These are phyloP conservation scores for Ferdinandea cuprea DNA, from an alignment of 2,888 invertebrate species.

Conservation along the genomic window DNA sequence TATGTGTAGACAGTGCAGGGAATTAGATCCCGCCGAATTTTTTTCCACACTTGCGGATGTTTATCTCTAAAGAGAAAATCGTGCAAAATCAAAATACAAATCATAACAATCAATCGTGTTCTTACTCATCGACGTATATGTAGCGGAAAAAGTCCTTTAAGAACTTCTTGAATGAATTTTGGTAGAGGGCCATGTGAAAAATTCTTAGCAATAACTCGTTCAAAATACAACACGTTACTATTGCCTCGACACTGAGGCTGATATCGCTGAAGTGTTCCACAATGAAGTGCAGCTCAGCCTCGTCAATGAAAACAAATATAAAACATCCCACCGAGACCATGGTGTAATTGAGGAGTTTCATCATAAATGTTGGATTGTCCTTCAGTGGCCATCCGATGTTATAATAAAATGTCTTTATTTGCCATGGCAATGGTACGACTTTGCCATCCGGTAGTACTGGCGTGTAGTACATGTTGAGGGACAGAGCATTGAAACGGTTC, in stretches of 20 bases:
- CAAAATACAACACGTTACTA: constrained; percentile 77
- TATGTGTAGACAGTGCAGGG: constrained; percentile 76
- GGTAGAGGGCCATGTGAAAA: constrained; percentile 76
- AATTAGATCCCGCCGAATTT: constrained; percentile 76
- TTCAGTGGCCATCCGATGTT: constrained; percentile 41
- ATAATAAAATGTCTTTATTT: constrained; percentile 28
- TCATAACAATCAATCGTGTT: background rate
- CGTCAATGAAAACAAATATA: constrained; percentile 75
- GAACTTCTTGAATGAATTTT: constrained; percentile 75
- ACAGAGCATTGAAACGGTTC: background rate
- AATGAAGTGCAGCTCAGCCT: constrained; percentile 77
- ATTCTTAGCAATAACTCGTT: constrained; percentile 77
- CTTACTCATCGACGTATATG: constrained; percentile 77
- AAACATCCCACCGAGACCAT: constrained; percentile 57
- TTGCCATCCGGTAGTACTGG: constrained; percentile 15
- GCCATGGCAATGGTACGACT: constrained; percentile 39
- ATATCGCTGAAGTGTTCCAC: constrained; percentile 75
- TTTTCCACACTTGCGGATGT: constrained; percentile 63
- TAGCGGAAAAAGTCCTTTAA: constrained; percentile 77
- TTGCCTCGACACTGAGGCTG: constrained; percentile 77
- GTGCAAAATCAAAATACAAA: background rate
- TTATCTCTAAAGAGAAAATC: constrained; percentile 49
- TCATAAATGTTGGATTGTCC: constrained; percentile 26
- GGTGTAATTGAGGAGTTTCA: background rate
- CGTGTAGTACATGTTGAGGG: constrained; percentile 32